Evolutionary conservation across 2,888 invertebrate genomes (phyloP), one percentile per base, ranked within the genome.

Genomic region (Ophonus ardosiacus): DNA sequence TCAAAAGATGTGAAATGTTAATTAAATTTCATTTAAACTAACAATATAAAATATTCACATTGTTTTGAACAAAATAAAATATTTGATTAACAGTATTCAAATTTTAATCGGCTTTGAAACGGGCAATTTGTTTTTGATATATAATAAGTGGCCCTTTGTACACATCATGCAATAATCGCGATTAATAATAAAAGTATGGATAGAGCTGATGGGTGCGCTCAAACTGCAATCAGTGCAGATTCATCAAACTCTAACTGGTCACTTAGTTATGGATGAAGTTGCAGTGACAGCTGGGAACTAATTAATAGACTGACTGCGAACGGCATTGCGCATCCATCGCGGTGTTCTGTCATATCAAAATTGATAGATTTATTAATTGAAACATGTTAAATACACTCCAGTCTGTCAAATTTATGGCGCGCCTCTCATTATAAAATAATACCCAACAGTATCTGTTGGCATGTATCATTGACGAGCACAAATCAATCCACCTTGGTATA

Each of bases 281-380:
- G 7, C 78, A 78, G 57, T 78, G 78, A 78, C 78, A 78, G 56
- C 57, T 31, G 15, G 6, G 57, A 24, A 57, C 78, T 78, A 78
- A 78, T 78, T 78, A 78, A 78, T 78, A 78, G 56, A 78, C 56
- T 78, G 78, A 21, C 78, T 78, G 78, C 78, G 43, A 56, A 57
- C 57, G 78, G 57, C 57, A 57, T 15, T 56, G 31, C 31, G 56
- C 24, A 74, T 51, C 43, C 43, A 31, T 63, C 63, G 24, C 56
- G 71, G 17, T 43, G 40, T 21, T 8, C 43, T 43, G 15, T 24
- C 31, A 78, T 57, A 78, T 78, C 78, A 56, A 78, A 78, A 78
- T 78, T 78, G 78, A 78, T 78, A 78, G 78, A 78, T 78, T 78
- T 78, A 78, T 78, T 78, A 18, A 78, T 78, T 78, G 78, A 78